Conservation (phyloP, 2,113 vertebrate species). For the Heterochromis multidens region DNA sequence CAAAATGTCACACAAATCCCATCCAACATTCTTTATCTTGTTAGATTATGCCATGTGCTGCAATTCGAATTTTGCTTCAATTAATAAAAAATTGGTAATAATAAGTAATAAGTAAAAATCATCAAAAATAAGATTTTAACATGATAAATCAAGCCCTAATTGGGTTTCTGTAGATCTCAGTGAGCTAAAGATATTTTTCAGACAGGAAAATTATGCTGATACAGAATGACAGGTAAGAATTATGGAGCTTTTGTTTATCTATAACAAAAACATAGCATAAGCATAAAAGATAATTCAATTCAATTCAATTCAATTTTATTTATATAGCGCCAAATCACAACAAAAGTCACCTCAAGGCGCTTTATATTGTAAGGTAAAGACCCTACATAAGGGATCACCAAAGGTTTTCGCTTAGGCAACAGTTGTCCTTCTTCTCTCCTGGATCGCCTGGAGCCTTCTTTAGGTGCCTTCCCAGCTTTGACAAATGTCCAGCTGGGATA, state of each 20-base stretch:
- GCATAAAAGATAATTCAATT: neutral
- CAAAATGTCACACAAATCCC: constrained; percentile 58
- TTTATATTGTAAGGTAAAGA: no score
- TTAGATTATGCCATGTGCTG: constrained; percentile 39
- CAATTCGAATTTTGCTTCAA: constrained; percentile 18
- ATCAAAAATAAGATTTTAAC: neutral
- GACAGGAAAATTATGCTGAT: neutral
- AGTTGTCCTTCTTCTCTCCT: no score
- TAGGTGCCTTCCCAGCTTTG: no score
- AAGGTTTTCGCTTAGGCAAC: no score
- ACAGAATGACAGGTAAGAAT: neutral
- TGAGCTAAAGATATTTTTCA: neutral
- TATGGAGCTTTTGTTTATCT: neutral
- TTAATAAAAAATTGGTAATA: neutral
- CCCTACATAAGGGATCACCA: no score
- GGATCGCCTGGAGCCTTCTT: no score
- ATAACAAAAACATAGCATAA: neutral
- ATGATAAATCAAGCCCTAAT: neutral
- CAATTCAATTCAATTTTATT: no score
- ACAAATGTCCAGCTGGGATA: no score
- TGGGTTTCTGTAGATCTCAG: neutral
- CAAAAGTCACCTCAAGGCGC: no score
- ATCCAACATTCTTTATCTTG: constrained; percentile 52
- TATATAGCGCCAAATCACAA: no score
- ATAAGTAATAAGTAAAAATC: neutral